Base-by-base conservation (phyloP, 1,140 invertebrate species). In the Myzus persicae region DNA sequence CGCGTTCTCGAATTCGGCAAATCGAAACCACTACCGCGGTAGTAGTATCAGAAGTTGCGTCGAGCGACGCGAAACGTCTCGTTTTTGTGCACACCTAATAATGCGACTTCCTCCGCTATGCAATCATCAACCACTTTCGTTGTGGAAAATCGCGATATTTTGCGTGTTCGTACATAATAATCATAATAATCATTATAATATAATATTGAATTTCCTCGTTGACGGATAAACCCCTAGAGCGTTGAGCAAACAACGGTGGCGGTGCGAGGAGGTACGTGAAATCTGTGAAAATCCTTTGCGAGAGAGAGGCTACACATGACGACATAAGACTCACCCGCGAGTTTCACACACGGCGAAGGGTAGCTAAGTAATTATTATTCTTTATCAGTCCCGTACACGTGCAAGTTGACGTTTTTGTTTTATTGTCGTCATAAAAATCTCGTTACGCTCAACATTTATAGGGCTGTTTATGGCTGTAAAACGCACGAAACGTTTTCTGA, bases 311-410 rank as follows among this genome's bases (percentile, higher is more conserved):
- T 0, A 4, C 76, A 38, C 20, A n/a, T 2, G 14, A 24, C 14
- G 31, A n/a, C 59, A 67, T 20, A 67, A 67, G 59, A 67, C 59
- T 11, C 59, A 18, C 59, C 14, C 11, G n/a, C 31, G 59, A 22
- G 48, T 22, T 51, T 7, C 48, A 22, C 48, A 67, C 59, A n/a
- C 31, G 59, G 59, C 2, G 18, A 48, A n/a, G 31, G 26, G n/a
- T 44, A 51, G 31, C n/a, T 89, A n/a, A n/a, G n/a, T n/a, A 89
- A 89, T 89, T 89, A 51, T 89, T 89, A 89, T 89, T 89, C 44
- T 89, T 89, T 89, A 89, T 51, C 87, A 89, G 46, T 38, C n/a
- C 36, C 31, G 59, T 67, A 67, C 59, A 67, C 59, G 59, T 36
- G 87, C 11, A 24, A 89, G 46, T 51, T 36, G n/a, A 89, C 87